Evolutionary conservation across 92 coral and sea anemone species (phyloP), one percentile per base, ranked within the genome.

Genomic region (Porites lobata): DNA sequence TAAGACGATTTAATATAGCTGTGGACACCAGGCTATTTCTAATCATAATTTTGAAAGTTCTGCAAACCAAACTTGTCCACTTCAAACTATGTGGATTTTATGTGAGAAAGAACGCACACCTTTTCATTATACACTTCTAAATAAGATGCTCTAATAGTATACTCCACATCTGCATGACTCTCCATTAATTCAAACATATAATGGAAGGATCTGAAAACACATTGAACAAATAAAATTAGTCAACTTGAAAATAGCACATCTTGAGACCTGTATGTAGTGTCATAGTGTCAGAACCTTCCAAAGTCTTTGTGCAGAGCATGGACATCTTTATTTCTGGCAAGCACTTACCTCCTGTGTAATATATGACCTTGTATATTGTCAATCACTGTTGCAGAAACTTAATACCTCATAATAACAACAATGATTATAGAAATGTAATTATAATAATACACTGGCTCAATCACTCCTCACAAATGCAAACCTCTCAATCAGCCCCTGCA

Each of bases 81-180:
- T 62, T 62, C n/a, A 62, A 17, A 62, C 5, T 62, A 19, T 18
- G n/a, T 57, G 7, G 22, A 62, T 62, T 62, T 62, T 7, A 19
- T 3, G 1, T 62, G 6, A 8, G 26, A 47, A 7, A 14, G 9
- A 7, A 43, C 26, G 38, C 15, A 15, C 76, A 95, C 99, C 98
- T 91, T 95, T 83, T 98, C 99, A 87, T 98, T 98, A 83, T 98
- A 98, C 38, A 98, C 99, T 56, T 98, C 99, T 54, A 95, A 80
- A 69, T 98, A 98, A 4, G 99, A 98, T 10, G 99, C 99, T 52
- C 90, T 90, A 51, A 95, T 84, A 0, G 98, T 95, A 65, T 85
- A 95, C 72, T 90, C 94, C 17, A 91, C 94, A 57, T 96, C 93
- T 14, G 95, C 78, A 18, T 88, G 93, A 71, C 80, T 95, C 43